These are phyloP conservation scores for Limenitis camilla DNA, from an alignment of 2,888 invertebrate species.

Conservation along the genomic window DNA sequence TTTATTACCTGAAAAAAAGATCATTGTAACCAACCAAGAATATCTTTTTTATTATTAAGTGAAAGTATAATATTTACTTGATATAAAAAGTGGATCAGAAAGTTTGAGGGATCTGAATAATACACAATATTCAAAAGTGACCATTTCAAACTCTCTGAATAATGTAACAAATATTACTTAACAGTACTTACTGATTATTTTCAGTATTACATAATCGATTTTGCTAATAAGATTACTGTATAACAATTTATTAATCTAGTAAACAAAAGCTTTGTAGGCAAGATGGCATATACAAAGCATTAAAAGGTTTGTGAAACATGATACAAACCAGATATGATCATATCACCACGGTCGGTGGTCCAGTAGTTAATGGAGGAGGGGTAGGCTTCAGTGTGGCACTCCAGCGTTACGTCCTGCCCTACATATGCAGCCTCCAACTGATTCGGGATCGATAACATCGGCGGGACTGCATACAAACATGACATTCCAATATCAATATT, in stretches of 20 bases:
- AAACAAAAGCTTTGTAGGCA: no score
- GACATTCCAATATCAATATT: constrained; percentile 11
- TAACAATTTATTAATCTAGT: no score
- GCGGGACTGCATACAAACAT: constrained; percentile 80
- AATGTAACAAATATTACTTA: no score
- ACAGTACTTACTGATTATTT: no score
- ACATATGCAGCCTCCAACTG: constrained; percentile 92
- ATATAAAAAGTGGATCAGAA: no score
- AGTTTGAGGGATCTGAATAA: no score
- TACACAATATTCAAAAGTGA: no score
- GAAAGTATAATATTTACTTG: no score
- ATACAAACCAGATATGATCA: constrained; percentile 90
- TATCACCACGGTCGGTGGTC: constrained; percentile 92
- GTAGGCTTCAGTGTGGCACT: constrained; percentile 93
- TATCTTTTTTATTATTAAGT: background rate
- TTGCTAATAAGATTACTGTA: no score
- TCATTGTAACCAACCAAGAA: background rate
- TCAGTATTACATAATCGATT: no score
- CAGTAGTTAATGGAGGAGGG: constrained; percentile 96
- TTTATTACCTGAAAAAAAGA: constrained; percentile 80
- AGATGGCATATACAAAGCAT: no score
- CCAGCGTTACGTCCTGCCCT: constrained; percentile 90
- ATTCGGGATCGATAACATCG: constrained; percentile 94
- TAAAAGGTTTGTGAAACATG: background rate
- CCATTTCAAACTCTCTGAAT: no score